Base-by-base conservation (phyloP, 2,888 invertebrate species). In the Hyppa rectilinea region DNA sequence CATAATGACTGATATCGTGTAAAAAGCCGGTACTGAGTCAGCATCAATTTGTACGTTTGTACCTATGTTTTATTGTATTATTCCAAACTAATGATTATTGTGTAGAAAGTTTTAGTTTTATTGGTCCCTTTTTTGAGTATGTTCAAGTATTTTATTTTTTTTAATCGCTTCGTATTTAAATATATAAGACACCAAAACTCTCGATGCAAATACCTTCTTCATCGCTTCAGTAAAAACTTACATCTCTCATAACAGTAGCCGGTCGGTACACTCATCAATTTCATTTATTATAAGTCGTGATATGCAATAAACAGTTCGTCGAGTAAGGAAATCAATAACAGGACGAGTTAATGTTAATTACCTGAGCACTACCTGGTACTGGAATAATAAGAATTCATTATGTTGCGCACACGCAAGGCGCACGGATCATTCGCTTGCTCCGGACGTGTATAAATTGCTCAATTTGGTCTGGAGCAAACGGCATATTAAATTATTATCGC, bases 391-490 rank as follows among this genome's bases (percentile, higher is more conserved):
- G 71, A 79, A 77, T 80, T 78, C 81, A 83, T 82, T 85, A 85
- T 52, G 61, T 70, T 71, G 83, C 81, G 81, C 74, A 79, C 86
- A 86, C 84, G 84, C 84, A 85, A 82, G 75, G 62, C 29, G 56
- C 65, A 53, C 59, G 73, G 82, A 80, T 82, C 81, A 87, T 87
- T 89, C 88, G 87, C 87, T 85, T 81, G 81, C 83, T 84, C 87
- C 82, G 85, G 90, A 90, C 90, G 85, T 90, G 87, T 76, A 86
- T 94, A 95, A 94, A 95, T 95, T 94, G 94, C 94, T 95, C 94
- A 95, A 95, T 95, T 94, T 92, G 85, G 90, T 90, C 84, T 81
- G 81, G 83, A 90, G 90, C 92, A 91, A 93, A 93, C 90, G 91
- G 91, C 91, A 90, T 91, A 92, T 94, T 92, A 92, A 95, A 94